Conservation (phyloP, 2,797 vertebrate species). For the Scyliorhinus canicula region DNA sequence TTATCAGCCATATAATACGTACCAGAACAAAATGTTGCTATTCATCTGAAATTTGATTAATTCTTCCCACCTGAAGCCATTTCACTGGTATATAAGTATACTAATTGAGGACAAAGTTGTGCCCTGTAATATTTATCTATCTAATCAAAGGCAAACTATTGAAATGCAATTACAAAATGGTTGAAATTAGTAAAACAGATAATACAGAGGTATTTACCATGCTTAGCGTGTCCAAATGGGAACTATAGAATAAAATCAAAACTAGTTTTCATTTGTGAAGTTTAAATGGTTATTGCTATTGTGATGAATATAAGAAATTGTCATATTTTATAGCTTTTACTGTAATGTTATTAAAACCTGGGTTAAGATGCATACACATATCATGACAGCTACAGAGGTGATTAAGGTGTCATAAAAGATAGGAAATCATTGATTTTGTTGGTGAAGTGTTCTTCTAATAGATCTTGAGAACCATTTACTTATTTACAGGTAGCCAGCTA, state of each 20-base stretch:
- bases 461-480: no score
- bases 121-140: not conserved
- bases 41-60: not conserved
- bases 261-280: not conserved
- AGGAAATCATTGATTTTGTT: no score
- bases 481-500: no score
- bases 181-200: not conserved
- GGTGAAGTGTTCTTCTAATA: no score
- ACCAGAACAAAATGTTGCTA: not conserved
- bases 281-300: not conserved
- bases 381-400: no score
- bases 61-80: not conserved
- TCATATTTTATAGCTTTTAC: no score
- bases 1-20: not conserved
- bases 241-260: not conserved
- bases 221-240: not conserved
- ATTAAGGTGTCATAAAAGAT: no score
- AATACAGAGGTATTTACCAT: not conserved
- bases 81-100: not conserved
- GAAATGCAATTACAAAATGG: not conserved
- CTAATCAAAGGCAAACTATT: constrained; percentile 7
- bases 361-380: no score
- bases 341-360: no score
- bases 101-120: not conserved
- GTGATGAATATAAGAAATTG: no score